These are phyloP conservation scores for Spinus pinus DNA, from an alignment of 2,797 vertebrate genomes.

Conservation along the genomic window DNA sequence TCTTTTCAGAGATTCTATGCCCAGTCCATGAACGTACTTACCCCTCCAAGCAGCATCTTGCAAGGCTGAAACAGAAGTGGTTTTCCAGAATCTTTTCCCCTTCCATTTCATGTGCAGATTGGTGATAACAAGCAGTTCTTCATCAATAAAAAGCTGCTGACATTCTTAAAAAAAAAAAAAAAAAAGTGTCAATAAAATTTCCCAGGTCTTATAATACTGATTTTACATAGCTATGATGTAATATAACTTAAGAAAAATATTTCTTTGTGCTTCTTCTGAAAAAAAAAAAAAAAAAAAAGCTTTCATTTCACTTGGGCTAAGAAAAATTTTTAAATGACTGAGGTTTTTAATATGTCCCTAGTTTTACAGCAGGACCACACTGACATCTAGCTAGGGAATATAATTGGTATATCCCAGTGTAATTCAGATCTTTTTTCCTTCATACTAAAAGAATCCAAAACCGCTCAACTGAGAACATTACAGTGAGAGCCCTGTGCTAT, in stretches of 20 bases:
- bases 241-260: neutral
- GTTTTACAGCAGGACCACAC: neutral
- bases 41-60: constrained; percentile 14
- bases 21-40: neutral
- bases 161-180: neutral
- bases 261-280: neutral
- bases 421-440: neutral
- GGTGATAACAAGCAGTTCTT: neutral
- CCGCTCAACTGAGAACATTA: neutral
- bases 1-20: neutral
- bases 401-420: neutral
- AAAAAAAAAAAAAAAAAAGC: neutral
- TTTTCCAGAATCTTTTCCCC: neutral
- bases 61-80: neutral
- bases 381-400: neutral
- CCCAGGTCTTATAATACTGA: neutral
- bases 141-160: neutral
- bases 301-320: neutral
- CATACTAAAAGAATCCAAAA: neutral
- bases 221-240: neutral
- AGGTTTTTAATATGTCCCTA: neutral
- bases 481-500: neutral
- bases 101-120: constrained; percentile 19
- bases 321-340: neutral
- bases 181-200: neutral